phyloP scores from a whole-genome alignment of 2,113 vertebrate genomes.

The Carettochelys insculpta region DNA sequence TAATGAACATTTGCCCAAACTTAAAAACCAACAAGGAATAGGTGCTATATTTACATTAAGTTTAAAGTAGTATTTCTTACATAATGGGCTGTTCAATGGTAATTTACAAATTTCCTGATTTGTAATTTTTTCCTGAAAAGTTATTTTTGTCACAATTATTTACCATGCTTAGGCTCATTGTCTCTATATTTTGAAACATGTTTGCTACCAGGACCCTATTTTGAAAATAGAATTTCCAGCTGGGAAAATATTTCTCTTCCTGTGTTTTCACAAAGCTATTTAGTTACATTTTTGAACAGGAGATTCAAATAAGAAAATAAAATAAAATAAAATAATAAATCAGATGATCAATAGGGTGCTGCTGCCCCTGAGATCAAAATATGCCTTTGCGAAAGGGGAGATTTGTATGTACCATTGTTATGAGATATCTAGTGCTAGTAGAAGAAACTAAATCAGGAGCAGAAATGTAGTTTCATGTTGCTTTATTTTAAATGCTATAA shows the following conservation, averaged over 20 bases:
- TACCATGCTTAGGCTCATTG: background rate
- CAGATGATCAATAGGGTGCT: background rate
- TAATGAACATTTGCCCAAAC: background rate
- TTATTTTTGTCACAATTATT: background rate
- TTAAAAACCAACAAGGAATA: background rate
- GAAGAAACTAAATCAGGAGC: constrained; percentile 42
- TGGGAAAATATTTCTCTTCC: background rate
- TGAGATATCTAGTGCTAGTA: background rate
- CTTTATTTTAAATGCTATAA: constrained; percentile 32
- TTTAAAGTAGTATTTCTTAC: background rate
- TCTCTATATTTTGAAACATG: background rate
- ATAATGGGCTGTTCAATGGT: background rate
- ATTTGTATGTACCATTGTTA: background rate
- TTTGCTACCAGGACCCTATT: background rate
- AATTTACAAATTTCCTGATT: background rate
- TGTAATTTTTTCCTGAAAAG: background rate
- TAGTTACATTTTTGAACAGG: background rate
- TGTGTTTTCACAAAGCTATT: background rate
- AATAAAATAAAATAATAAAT: too few relatives aligned
- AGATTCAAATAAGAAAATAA: too few relatives aligned
- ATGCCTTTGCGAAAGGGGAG: background rate
- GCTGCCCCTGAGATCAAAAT: background rate
- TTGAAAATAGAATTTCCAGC: background rate
- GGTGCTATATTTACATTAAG: background rate
- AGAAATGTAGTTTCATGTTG: constrained; percentile 16